Evolutionary conservation across 2,888 invertebrate genomes (phyloP).

Genomic region (Ochropleura plecta): DNA sequence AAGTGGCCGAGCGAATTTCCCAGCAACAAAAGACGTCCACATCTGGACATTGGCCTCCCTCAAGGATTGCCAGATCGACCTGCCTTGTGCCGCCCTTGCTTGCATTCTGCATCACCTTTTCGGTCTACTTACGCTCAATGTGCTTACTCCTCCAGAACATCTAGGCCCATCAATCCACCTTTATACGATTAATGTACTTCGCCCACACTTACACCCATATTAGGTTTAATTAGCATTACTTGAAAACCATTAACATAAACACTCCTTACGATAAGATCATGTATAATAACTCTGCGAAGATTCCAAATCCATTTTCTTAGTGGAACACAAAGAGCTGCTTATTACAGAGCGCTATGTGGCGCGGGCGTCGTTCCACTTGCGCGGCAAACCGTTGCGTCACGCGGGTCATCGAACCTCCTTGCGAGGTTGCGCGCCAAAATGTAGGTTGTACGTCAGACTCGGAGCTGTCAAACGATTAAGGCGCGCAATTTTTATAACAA

Average conservation of each 20-base stretch:
- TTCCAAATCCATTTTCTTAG: slow-evolving; percentile 30
- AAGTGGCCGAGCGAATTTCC: too few relatives aligned
- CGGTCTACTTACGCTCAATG: neutral
- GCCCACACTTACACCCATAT: too few relatives aligned
- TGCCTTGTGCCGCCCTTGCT: neutral
- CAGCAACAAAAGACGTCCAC: neutral
- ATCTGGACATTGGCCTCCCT: neutral
- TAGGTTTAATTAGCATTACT: neutral
- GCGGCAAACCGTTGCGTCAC: slow-evolving; percentile 76
- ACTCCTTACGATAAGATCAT: neutral
- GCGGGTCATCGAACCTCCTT: slow-evolving; percentile 73
- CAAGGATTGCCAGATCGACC: neutral
- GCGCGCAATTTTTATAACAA: slow-evolving; percentile 25
- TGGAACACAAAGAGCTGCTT: slow-evolving; percentile 31
- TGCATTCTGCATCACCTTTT: neutral
- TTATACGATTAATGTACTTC: neutral
- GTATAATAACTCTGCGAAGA: neutral
- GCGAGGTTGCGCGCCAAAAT: slow-evolving; percentile 68
- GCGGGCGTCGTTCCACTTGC: slow-evolving; percentile 75
- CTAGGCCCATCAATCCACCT: neutral
- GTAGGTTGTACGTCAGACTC: slow-evolving; percentile 56
- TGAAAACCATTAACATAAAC: neutral
- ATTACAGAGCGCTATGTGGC: slow-evolving; percentile 55
- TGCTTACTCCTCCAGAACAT: neutral
- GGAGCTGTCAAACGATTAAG: slow-evolving; percentile 33